phyloP scores from a whole-genome alignment of 2,797 vertebrate genomes.

The Arrhamphus sclerolepis region DNA sequence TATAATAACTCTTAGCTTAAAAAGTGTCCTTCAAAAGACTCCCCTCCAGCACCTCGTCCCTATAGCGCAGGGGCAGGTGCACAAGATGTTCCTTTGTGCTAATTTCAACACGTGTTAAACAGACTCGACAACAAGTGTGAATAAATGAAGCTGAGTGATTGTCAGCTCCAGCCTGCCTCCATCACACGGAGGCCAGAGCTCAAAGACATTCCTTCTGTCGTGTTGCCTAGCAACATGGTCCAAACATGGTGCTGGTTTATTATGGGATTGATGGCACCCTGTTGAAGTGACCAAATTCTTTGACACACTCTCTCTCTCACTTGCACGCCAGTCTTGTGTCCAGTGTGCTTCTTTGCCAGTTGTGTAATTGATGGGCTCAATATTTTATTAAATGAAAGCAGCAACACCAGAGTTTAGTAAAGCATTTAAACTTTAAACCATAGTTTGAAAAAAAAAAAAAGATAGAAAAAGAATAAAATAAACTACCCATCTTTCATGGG shows the following conservation, averaged over 20 bases:
- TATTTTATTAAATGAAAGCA: background rate
- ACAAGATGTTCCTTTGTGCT: conserved; percentile 13
- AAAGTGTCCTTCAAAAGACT: background rate
- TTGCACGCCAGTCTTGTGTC: background rate
- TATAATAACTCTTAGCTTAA: background rate
- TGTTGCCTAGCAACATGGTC: conserved; percentile 49
- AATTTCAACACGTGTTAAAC: conserved; percentile 17
- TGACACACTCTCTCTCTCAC: conserved; percentile 6
- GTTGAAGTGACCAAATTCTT: conserved; percentile 32
- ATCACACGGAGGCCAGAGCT: conserved; percentile 14
- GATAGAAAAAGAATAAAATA: too few relatives aligned
- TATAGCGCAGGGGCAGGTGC: background rate
- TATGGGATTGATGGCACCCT: conserved; percentile 43
- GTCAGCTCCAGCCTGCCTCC: conserved; percentile 26
- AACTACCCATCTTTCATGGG: too few relatives aligned
- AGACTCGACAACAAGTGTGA: conserved; percentile 20
- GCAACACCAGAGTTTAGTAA: background rate
- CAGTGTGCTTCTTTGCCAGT: background rate
- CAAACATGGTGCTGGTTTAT: conserved; percentile 33
- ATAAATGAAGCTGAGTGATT: conserved; percentile 16
- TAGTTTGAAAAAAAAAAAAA: too few relatives aligned
- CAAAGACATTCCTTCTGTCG: conserved; percentile 55
- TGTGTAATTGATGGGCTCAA: background rate
- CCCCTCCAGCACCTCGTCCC: background rate
- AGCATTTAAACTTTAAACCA: background rate